Percentiles rank a stretch among this genome's conserved stretches.
phyloP scores from a whole-genome alignment of 1,140 invertebrate species.

The Elymnias hypermnestra region DNA sequence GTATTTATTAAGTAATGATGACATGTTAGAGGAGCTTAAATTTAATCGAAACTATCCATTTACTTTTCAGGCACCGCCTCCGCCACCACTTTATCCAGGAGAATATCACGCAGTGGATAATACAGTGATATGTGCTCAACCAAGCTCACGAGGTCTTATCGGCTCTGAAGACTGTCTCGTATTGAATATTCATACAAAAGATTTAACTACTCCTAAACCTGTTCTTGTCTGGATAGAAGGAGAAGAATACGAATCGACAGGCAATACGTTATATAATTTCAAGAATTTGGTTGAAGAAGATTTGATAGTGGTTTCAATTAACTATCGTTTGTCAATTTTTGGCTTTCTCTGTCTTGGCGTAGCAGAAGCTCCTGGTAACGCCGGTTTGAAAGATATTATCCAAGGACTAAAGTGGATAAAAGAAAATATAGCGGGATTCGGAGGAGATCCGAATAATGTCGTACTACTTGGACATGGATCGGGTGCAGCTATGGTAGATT shows the following conservation, averaged over 20 bases:
- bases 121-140: constrained; percentile 50
- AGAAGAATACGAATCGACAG: constrained; percentile 43
- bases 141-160: constrained; percentile 36
- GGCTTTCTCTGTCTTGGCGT: constrained; percentile 80
- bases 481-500: constrained; percentile 78
- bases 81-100: constrained; percentile 34
- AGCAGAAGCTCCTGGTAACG: constrained; percentile 77
- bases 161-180: constrained; percentile 56
- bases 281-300: constrained; percentile 38
- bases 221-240: constrained; percentile 56
- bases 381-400: constrained; percentile 81
- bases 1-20: neutral
- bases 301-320: constrained; percentile 47
- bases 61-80: constrained; percentile 48
- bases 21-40: neutral
- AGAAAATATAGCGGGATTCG: constrained; percentile 79
- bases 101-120: constrained; percentile 38
- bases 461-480: constrained; percentile 79
- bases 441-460: constrained; percentile 80
- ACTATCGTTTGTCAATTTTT: constrained; percentile 65
- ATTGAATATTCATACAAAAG: constrained; percentile 46
- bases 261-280: constrained; percentile 24
- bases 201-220: constrained; percentile 41
- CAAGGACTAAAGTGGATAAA: constrained; percentile 80
- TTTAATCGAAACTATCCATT: neutral